phyloP scores from a whole-genome alignment of 2,888 invertebrate species.

The Drosophila monieri region DNA sequence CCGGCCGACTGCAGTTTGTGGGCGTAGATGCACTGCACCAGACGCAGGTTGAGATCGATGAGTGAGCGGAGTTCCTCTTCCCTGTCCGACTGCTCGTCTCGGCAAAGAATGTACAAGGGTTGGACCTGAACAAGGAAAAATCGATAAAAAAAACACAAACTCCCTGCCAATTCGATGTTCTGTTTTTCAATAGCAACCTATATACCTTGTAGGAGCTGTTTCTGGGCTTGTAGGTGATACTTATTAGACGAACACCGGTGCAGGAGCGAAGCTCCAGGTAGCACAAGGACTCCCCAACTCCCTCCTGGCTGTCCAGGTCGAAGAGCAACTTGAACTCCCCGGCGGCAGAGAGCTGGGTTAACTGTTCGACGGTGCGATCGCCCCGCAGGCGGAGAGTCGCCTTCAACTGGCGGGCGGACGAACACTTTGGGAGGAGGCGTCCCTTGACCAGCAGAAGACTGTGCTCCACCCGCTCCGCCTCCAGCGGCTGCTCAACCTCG shows the following conservation, averaged over 20 bases:
- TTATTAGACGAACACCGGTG: constrained; percentile 49
- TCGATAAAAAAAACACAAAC: not conserved
- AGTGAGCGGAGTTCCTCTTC: constrained; percentile 86
- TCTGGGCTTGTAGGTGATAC: constrained; percentile 53
- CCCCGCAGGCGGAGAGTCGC: constrained; percentile 43
- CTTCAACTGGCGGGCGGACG: constrained; percentile 56
- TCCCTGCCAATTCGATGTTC: not conserved
- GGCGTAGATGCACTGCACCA: constrained; percentile 94
- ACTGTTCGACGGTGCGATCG: constrained; percentile 40
- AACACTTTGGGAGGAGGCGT: constrained; percentile 67
- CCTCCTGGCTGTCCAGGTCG: constrained; percentile 52
- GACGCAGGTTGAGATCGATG: constrained; percentile 90
- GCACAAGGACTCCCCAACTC: constrained; percentile 15
- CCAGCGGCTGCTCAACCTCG: constrained; percentile 73
- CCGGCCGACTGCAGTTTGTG: constrained; percentile 93
- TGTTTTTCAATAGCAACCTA: not conserved
- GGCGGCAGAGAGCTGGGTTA: constrained; percentile 54
- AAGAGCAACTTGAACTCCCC: constrained; percentile 81
- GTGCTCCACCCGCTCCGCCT: constrained; percentile 74
- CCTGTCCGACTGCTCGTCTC: constrained; percentile 84
- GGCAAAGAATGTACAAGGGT: constrained; percentile 93
- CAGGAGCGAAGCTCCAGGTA: constrained; percentile 61
- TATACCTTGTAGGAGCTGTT: constrained; percentile 51
- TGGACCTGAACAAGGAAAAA: constrained; percentile 63
- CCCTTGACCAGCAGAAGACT: constrained; percentile 81